A percentile compares a stretch with the other conserved stretches of the same genome.
phyloP scores from a whole-genome alignment of 2,888 invertebrate species.

The Drosophila mimetica region DNA sequence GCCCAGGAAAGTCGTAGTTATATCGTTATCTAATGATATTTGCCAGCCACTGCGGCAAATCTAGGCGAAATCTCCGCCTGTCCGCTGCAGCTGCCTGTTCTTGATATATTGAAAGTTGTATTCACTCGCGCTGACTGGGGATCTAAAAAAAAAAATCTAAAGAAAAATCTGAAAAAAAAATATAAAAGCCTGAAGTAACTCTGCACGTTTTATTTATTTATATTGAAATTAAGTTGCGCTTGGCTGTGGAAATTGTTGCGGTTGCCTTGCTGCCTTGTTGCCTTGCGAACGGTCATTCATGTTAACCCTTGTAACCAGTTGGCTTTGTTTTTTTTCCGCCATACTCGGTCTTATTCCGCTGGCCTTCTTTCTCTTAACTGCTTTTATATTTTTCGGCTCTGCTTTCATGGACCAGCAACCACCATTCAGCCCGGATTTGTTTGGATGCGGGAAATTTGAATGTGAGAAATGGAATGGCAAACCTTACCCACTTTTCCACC shows the following conservation, averaged over 20 bases:
- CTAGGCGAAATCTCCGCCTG: conserved; percentile 6
- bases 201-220: conserved; percentile 69
- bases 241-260: conserved; percentile 75
- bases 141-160: neutral
- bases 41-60: conserved; percentile 12
- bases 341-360: conserved; percentile 12
- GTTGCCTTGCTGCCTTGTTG: no score
- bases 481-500: neutral
- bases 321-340: conserved; percentile 4
- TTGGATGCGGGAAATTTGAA: conserved; percentile 65
- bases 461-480: conserved; percentile 57
- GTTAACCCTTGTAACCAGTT: conserved; percentile 66
- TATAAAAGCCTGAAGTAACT: conserved; percentile 2
- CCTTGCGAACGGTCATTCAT: conserved; percentile 40
- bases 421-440: conserved; percentile 68
- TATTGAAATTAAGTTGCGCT: conserved; percentile 79
- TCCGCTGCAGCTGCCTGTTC: conserved; percentile 12
- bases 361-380: conserved; percentile 32
- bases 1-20: conserved; percentile 27
- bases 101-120: conserved; percentile 35
- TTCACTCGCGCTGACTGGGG: conserved; percentile 11
- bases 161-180: neutral
- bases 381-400: conserved; percentile 36
- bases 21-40: conserved; percentile 42
- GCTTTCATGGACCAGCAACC: conserved; percentile 41